Conservation (phyloP, 1,140 invertebrate genomes). For the Drosophila arizonae region DNA sequence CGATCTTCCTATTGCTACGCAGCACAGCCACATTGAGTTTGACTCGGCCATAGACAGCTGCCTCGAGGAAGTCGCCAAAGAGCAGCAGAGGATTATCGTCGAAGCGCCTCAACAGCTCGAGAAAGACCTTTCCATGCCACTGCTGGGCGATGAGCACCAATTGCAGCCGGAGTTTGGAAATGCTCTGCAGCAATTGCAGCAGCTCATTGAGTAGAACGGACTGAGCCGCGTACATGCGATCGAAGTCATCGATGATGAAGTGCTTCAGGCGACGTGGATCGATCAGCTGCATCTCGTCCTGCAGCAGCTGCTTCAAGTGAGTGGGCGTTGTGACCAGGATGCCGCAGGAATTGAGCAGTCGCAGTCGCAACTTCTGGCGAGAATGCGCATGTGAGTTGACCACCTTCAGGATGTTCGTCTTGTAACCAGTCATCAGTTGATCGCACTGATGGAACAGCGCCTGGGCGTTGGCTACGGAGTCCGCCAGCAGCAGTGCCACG, state of each 20-base stretch:
- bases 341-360: slow-evolving; percentile 52
- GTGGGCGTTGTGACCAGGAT: slow-evolving; percentile 47
- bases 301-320: slow-evolving; percentile 16
- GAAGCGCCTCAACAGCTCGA: slow-evolving; percentile 10
- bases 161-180: slow-evolving; percentile 11
- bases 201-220: slow-evolving; percentile 16
- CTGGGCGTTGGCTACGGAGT: slow-evolving; percentile 15
- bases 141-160: slow-evolving; percentile 47
- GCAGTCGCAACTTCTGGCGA: neutral
- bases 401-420: slow-evolving; percentile 18
- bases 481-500: slow-evolving; percentile 48
- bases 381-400: slow-evolving; percentile 33
- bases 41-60: slow-evolving; percentile 54
- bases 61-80: slow-evolving; percentile 54
- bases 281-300: slow-evolving; percentile 14
- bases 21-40: slow-evolving; percentile 23
- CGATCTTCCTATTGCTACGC: slow-evolving; percentile 11
- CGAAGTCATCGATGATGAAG: slow-evolving; percentile 56
- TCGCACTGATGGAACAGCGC: slow-evolving; percentile 14
- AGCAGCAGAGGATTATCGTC: slow-evolving; percentile 33
- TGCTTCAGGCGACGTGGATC: slow-evolving; percentile 24
- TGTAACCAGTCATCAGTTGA: slow-evolving; percentile 25
- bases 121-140: slow-evolving; percentile 41
- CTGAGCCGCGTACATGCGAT: slow-evolving; percentile 14
- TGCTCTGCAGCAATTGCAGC: neutral